Conservation (phyloP, 1,140 invertebrate species). For the Rhagoletis zephyria region DNA sequence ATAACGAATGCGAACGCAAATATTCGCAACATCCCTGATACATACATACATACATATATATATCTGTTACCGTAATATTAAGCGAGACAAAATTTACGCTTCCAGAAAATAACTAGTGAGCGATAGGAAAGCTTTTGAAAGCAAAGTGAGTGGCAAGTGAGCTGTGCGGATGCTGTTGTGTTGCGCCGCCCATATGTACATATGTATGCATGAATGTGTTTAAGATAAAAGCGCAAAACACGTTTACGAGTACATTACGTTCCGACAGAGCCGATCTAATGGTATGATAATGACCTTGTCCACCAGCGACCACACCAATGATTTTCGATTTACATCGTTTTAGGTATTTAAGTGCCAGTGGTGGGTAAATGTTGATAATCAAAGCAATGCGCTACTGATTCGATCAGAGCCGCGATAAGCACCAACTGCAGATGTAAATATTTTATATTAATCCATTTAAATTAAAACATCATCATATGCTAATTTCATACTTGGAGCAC, state of each 20-base stretch:
- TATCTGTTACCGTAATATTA: not conserved
- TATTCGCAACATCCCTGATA: no score
- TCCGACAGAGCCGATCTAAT: not conserved
- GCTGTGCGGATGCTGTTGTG: not conserved
- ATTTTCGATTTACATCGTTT: not conserved
- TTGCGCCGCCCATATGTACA: not conserved
- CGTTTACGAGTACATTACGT: not conserved
- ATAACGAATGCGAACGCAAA: no score
- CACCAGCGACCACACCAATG: not conserved
- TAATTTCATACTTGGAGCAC: no score
- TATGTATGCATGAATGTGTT: not conserved
- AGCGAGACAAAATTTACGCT: not conserved
- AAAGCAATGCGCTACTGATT: not conserved
- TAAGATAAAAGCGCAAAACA: not conserved
- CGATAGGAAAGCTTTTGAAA: not conserved
- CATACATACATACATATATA: no score
- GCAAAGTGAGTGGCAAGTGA: constrained; percentile 7
- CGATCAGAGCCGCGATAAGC: not conserved
- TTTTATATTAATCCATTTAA: not conserved
- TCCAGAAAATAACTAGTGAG: not conserved
- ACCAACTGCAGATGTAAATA: not conserved
- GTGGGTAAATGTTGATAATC: not conserved
- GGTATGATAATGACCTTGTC: constrained; percentile 22
- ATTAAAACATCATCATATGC: no score
- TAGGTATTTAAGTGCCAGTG: no score